Percentiles rank a stretch among this genome's conserved stretches.
These are phyloP conservation scores for Cataglyphis altisquamis DNA, from an alignment of 2,888 invertebrate species.

Conservation along the genomic window DNA sequence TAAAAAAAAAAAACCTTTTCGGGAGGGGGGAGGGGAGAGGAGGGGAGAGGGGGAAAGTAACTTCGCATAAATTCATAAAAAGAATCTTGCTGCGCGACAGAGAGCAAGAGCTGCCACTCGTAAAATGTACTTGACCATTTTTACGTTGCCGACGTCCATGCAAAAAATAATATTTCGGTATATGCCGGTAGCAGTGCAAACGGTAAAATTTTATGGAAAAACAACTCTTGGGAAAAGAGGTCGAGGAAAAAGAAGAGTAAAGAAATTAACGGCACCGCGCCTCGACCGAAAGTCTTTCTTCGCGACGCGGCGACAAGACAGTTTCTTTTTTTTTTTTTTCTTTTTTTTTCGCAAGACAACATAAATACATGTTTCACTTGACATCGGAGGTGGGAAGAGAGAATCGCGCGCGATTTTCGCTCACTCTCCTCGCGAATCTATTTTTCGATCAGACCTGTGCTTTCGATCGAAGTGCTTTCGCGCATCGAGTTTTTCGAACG, in stretches of 20 bases:
- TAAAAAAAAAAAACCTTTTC: neutral
- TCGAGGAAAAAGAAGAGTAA: conserved; percentile 72
- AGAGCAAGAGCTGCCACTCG: conserved; percentile 60
- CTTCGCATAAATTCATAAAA: conserved; percentile 82
- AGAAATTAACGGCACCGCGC: conserved; percentile 64
- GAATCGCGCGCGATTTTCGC: neutral
- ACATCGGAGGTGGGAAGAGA: neutral
- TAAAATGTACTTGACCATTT: conserved; percentile 61
- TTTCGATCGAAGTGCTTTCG: conserved; percentile 11
- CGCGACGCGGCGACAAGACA: conserved; percentile 26
- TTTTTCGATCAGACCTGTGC: neutral
- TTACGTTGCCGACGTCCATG: conserved; percentile 39
- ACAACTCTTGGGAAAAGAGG: conserved; percentile 60
- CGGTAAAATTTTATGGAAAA: conserved; percentile 65
- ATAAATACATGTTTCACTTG: conserved; percentile 56
- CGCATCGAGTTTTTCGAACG: neutral
- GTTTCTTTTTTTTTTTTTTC: conserved; percentile 10
- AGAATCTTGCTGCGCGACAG: conserved; percentile 76
- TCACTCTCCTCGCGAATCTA: neutral
- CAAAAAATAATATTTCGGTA: conserved; percentile 59
- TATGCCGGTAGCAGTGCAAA: conserved; percentile 25
- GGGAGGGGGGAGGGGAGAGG: neutral
- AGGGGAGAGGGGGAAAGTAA: conserved; percentile 39
- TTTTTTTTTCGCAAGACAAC: neutral
- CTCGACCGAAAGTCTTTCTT: conserved; percentile 8